phyloP scores from a whole-genome alignment of 2,888 invertebrate species.

The Coleophora deauratella region DNA sequence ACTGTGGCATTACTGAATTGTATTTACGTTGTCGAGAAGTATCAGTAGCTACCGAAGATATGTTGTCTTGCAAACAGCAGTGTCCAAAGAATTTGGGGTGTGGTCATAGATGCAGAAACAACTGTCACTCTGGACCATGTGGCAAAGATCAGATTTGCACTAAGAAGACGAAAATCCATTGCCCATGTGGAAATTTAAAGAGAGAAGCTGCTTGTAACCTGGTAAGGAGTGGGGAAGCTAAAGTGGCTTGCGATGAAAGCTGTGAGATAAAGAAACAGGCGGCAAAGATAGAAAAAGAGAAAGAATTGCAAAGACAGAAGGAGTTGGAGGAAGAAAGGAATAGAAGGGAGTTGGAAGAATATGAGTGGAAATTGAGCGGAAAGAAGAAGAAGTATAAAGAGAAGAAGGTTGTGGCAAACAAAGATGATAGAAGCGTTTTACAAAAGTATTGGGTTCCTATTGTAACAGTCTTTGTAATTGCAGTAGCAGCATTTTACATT shows the following conservation, averaged over 20 bases:
- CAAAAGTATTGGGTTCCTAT: constrained; percentile 61
- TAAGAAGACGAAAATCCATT: constrained; percentile 85
- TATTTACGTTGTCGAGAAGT: constrained; percentile 84
- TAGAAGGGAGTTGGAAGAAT: constrained; percentile 81
- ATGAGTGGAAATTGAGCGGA: constrained; percentile 83
- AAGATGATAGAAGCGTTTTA: constrained; percentile 50
- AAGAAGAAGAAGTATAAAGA: constrained; percentile 73
- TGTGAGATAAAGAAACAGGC: constrained; percentile 76
- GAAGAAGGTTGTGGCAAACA: constrained; percentile 56
- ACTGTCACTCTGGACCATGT: constrained; percentile 84
- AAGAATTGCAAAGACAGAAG: constrained; percentile 71
- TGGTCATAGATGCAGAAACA: constrained; percentile 85
- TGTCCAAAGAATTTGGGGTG: constrained; percentile 91
- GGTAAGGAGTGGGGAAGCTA: constrained; percentile 54
- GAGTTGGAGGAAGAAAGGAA: constrained; percentile 79
- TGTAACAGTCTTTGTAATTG: constrained; percentile 32
- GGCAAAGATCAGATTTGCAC: constrained; percentile 79
- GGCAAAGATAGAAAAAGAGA: constrained; percentile 66
- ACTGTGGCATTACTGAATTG: constrained; percentile 85
- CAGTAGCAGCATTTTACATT: constrained; percentile 26
- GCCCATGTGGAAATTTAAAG: constrained; percentile 85
- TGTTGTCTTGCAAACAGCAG: constrained; percentile 83
- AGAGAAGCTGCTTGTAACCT: constrained; percentile 81
- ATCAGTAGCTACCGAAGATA: constrained; percentile 62
- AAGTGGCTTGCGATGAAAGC: constrained; percentile 76